Base-by-base conservation (phyloP, 2,888 invertebrate genomes). In the Hypsopygia costalis region DNA sequence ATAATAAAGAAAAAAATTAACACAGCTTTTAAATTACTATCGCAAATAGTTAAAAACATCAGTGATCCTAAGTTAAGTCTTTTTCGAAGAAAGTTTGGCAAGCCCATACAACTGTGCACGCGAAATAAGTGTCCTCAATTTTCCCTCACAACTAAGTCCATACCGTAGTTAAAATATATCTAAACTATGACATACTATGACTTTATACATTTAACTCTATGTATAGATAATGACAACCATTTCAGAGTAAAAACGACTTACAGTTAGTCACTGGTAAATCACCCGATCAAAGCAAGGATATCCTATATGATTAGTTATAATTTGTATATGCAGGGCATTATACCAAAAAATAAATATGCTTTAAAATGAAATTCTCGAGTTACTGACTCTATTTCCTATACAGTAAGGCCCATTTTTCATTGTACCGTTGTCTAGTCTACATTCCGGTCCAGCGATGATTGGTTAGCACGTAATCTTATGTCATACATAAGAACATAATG, bases 41-140 rank as follows among this genome's bases (percentile, higher is more conserved):
- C 28, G 29, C 16, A 11, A 36, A 29, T 9, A 27, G 27, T 7
- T n/a, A n/a, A n/a, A n/a, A n/a, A n/a, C 3, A 28, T 28, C 28
- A 36, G 3, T 10, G 20, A 11, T 8, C 12, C 37, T 34, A 32
- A 28, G 25, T 21, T 10, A 34, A 41, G 40, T 40, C 37, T 41
- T 41, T 47, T 50, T 7, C 11, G 5, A 36, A 42, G 21, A 37
- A 47, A 44, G 43, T 49, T 52, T 52, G 47, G 49, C 49, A 46
- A 49, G 46, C 47, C 6, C 6, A 40, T 40, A 36, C 32, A 25
- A 37, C 8, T 35, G 40, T 43, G 46, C 43, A 32, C 20, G 33
- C 32, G 28, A 44, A 40, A 30, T 34, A 36, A 27, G 36, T 34
- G 34, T 10, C 8, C 7, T 7, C 16, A 29, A 28, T 21, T 5